phyloP scores from a whole-genome alignment of 2,888 invertebrate species.

The Lasioglossum malachurum region DNA sequence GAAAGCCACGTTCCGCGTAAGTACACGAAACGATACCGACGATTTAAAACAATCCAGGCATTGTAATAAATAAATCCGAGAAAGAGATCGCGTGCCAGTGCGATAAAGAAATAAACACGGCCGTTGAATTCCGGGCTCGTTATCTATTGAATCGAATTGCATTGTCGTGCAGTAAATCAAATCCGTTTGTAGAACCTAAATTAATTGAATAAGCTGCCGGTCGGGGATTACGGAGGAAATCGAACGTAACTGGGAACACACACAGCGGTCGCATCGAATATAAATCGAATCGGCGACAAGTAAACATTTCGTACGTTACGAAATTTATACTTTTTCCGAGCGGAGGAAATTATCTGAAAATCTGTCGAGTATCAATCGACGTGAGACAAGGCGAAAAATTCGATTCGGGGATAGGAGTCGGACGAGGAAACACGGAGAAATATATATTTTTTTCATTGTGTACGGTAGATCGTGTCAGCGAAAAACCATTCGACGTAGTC shows the following conservation, averaged over 20 bases:
- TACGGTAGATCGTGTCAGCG: slow-evolving; percentile 32
- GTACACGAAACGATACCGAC: slow-evolving; percentile 7
- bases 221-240: slow-evolving; percentile 4
- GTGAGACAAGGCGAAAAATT: slow-evolving; percentile 15
- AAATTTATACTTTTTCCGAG: not conserved
- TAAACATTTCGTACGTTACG: slow-evolving; percentile 18
- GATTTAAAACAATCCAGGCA: slow-evolving; percentile 33
- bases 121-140: slow-evolving; percentile 11
- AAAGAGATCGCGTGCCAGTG: slow-evolving; percentile 9
- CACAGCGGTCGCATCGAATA: slow-evolving; percentile 13
- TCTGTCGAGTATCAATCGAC: not conserved
- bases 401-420: not conserved
- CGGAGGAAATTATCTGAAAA: not conserved
- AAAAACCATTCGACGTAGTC: slow-evolving; percentile 43
- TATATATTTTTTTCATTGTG: slow-evolving; percentile 7
- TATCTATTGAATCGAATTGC: slow-evolving; percentile 32
- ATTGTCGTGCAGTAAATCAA: slow-evolving; percentile 25
- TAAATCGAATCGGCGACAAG: slow-evolving; percentile 35
- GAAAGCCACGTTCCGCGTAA: slow-evolving; percentile 44
- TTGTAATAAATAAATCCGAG: slow-evolving; percentile 39
- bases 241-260: not conserved
- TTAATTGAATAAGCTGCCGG: slow-evolving; percentile 24
- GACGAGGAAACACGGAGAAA: not conserved
- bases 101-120: slow-evolving; percentile 17
- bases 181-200: slow-evolving; percentile 34